These are phyloP conservation scores for Crotalus horridus DNA, from an alignment of 2,113 vertebrate genomes.

Conservation along the genomic window DNA sequence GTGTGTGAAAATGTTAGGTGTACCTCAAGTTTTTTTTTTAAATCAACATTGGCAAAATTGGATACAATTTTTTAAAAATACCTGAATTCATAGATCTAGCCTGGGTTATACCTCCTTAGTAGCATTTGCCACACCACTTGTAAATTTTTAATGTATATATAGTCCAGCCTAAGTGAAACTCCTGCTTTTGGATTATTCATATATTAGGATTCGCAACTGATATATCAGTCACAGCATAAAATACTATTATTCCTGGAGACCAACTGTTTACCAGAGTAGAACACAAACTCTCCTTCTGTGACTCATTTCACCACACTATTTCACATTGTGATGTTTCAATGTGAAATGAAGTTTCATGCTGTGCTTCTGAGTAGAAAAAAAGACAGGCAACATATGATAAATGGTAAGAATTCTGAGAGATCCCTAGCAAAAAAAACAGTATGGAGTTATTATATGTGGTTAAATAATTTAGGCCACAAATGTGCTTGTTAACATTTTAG, in stretches of 20 bases:
- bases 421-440: conserved; percentile 79
- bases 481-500: conserved; percentile 86
- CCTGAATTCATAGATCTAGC: conserved; percentile 62
- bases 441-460: conserved; percentile 77
- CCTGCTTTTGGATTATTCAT: conserved; percentile 77
- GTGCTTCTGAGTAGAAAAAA: conserved; percentile 85
- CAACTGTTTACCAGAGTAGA: conserved; percentile 81
- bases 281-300: conserved; percentile 82
- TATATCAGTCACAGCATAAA: conserved; percentile 83
- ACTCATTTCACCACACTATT: conserved; percentile 86
- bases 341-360: conserved; percentile 91
- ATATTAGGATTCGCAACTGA: conserved; percentile 82
- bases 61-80: conserved; percentile 47
- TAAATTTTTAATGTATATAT: conserved; percentile 74
- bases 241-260: conserved; percentile 81
- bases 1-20: conserved; percentile 13
- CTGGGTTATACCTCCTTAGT: conserved; percentile 64
- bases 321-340: conserved; percentile 85
- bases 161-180: conserved; percentile 74
- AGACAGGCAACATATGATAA: conserved; percentile 78
- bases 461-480: conserved; percentile 87
- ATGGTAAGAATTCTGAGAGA: conserved; percentile 76
- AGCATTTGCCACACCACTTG: conserved; percentile 64
- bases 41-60: conserved; percentile 26
- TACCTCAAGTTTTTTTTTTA: conserved; percentile 14